Evolutionary conservation across 2,888 invertebrate species (phyloP).

Genomic region (Therioaphis trifolii): DNA sequence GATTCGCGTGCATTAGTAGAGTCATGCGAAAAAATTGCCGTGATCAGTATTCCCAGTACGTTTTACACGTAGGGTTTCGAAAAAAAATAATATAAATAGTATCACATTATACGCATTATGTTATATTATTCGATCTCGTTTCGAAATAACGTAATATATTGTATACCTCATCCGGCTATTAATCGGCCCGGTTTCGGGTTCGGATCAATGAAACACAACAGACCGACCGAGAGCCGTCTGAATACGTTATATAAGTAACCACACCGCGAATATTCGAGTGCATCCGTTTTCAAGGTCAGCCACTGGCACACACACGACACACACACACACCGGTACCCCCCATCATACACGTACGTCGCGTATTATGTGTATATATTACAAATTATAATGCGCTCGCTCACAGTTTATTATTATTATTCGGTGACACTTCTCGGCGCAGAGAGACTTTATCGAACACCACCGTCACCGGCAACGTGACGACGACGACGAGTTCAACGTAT

Average conservation of each 20-base stretch:
- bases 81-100: slow-evolving; percentile 12
- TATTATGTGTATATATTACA: not conserved
- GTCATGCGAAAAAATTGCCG: slow-evolving; percentile 54
- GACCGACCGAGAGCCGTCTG: not conserved
- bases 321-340: slow-evolving; percentile 21
- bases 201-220: slow-evolving; percentile 5
- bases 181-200: not conserved
- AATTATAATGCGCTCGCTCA: not conserved
- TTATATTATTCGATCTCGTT: slow-evolving; percentile 4
- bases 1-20: slow-evolving; percentile 31
- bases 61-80: not conserved
- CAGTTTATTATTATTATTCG: slow-evolving; percentile 8
- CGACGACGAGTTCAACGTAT: slow-evolving; percentile 8
- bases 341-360: not conserved
- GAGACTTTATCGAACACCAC: not conserved
- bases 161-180: not conserved
- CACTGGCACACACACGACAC: too few species aligned
- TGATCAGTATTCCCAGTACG: slow-evolving; percentile 10
- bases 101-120: not conserved
- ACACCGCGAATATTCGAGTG: slow-evolving; percentile 36
- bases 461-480: not conserved
- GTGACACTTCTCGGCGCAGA: not conserved
- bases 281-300: slow-evolving; percentile 34
- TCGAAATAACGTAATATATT: slow-evolving; percentile 1
- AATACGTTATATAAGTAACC: not conserved